Percentiles rank a stretch among this genome's conserved stretches.
Evolutionary conservation across 2,113 vertebrate genomes (phyloP).

Genomic region (Poeciliopsis turrubarensis): DNA sequence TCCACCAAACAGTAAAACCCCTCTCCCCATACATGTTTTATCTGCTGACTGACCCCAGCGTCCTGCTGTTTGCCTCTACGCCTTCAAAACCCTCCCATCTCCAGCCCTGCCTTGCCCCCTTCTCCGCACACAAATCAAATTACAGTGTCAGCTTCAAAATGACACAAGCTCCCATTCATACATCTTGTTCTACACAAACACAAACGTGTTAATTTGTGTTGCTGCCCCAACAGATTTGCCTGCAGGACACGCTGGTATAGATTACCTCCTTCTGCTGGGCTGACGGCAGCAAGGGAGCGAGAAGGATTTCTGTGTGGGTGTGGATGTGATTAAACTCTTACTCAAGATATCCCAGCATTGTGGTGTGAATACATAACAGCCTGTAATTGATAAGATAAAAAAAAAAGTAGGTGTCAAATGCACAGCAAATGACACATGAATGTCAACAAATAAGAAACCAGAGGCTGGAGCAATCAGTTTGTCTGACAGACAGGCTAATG

Average conservation of each 20-base stretch:
- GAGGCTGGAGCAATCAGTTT: not conserved
- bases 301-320: constrained; percentile 40
- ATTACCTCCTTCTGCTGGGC: constrained; percentile 52
- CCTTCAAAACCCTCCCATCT: constrained; percentile 15
- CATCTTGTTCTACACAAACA: constrained; percentile 68
- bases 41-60: not conserved
- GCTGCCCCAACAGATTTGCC: constrained; percentile 62
- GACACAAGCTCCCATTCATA: constrained; percentile 55
- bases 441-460: not conserved
- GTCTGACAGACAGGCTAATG: not conserved
- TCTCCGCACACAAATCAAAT: constrained; percentile 56
- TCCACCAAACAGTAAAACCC: not conserved
- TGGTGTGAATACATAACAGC: constrained; percentile 41
- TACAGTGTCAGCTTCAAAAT: constrained; percentile 60
- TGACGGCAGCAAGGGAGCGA: constrained; percentile 21
- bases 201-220: constrained; percentile 71
- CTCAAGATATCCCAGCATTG: constrained; percentile 29
- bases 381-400: constrained; percentile 35
- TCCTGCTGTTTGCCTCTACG: constrained; percentile 6
- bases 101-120: not conserved
- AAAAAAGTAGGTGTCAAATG: constrained; percentile 10
- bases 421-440: not conserved
- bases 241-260: constrained; percentile 54
- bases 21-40: not conserved
- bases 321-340: constrained; percentile 63